Evolutionary conservation across 2,113 vertebrate species (phyloP).

Genomic region (Pelmatolapia mariae): DNA sequence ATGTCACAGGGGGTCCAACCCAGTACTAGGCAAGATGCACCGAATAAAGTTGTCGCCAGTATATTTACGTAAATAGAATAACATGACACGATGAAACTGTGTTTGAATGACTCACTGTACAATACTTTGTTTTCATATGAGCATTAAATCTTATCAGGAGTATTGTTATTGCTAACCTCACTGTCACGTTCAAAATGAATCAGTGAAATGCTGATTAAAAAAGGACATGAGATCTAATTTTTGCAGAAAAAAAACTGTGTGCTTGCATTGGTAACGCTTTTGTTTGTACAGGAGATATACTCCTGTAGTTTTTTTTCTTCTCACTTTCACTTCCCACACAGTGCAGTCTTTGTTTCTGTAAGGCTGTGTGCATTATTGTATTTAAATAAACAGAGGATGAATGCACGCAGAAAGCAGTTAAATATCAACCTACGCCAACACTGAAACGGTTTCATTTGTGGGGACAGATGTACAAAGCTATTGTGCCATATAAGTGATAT

Average conservation of each 20-base stretch:
- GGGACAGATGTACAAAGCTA: background rate
- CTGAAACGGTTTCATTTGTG: background rate
- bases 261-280: background rate
- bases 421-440: background rate
- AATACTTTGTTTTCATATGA: background rate
- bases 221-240: background rate
- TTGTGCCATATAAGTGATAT: background rate
- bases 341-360: background rate
- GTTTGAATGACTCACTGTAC: background rate
- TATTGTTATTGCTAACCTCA: background rate
- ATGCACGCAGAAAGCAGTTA: background rate
- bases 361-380: background rate
- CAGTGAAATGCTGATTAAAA: background rate
- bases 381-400: background rate
- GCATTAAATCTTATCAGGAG: background rate
- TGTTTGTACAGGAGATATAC: background rate
- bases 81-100: background rate
- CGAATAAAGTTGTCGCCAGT: background rate
- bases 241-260: background rate
- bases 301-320: background rate
- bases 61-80: background rate
- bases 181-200: background rate
- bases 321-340: slow-evolving; percentile 6
- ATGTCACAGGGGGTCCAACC: background rate
- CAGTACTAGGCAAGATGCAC: background rate